Conservation (phyloP, 2,888 invertebrate genomes). For the Dastarcus helophoroides region DNA sequence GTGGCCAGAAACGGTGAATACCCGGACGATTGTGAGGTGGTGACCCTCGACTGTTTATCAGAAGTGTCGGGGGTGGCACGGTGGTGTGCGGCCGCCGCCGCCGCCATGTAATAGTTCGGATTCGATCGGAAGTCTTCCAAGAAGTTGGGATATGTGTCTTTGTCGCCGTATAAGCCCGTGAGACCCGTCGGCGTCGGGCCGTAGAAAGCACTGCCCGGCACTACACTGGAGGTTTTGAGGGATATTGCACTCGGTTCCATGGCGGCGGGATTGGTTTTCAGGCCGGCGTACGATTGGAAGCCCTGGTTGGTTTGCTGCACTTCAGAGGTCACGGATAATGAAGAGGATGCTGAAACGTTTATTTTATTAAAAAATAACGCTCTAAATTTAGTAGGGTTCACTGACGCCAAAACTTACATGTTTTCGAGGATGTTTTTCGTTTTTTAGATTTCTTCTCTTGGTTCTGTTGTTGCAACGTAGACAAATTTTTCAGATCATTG, state of each 20-base stretch:
- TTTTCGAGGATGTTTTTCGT: slow-evolving; percentile 21
- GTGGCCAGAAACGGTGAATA: slow-evolving; percentile 54
- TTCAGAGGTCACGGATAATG: slow-evolving; percentile 16
- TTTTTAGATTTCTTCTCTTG: slow-evolving; percentile 28
- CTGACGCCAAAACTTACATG: slow-evolving; percentile 14
- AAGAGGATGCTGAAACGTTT: neutral
- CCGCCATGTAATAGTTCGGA: slow-evolving; percentile 47
- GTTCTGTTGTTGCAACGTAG: slow-evolving; percentile 10
- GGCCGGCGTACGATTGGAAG: slow-evolving; percentile 48
- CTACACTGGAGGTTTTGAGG: slow-evolving; percentile 57
- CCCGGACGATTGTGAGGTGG: slow-evolving; percentile 35
- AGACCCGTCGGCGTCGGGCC: slow-evolving; percentile 54
- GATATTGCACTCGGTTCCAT: slow-evolving; percentile 43
- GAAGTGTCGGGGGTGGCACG: slow-evolving; percentile 34
- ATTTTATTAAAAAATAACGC: no score
- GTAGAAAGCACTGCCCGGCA: slow-evolving; percentile 75
- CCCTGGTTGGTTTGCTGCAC: slow-evolving; percentile 30
- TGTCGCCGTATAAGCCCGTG: slow-evolving; percentile 50
- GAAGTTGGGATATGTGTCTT: slow-evolving; percentile 55
- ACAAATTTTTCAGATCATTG: no score
- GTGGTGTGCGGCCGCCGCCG: slow-evolving; percentile 36
- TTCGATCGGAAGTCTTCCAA: slow-evolving; percentile 55
- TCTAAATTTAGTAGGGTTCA: neutral
- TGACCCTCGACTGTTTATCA: slow-evolving; percentile 39
- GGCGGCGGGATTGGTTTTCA: slow-evolving; percentile 33